Evolutionary conservation across 2,113 vertebrate species (phyloP).

Genomic region (Pica pica): DNA sequence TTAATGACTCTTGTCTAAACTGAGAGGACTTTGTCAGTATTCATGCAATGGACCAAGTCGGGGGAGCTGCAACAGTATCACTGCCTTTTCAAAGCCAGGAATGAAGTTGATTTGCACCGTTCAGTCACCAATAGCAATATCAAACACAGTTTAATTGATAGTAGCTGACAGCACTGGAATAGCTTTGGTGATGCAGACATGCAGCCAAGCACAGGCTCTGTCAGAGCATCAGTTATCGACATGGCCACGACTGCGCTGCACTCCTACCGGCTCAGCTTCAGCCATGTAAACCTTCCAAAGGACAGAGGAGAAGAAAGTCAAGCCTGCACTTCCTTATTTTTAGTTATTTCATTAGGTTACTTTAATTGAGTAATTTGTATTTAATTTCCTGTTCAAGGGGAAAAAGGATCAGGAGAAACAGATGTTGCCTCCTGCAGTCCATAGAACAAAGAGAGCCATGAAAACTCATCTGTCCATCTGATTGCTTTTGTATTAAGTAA

Average conservation of each 20-base stretch:
- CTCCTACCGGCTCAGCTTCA: neutral
- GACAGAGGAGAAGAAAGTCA: neutral
- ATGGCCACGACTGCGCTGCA: accelerated
- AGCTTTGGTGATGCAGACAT: neutral
- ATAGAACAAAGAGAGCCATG: neutral
- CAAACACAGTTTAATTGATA: neutral
- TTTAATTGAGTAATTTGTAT: slow-evolving; percentile 12
- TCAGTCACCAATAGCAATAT: neutral
- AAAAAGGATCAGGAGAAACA: neutral
- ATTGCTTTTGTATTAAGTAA: neutral
- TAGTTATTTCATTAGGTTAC: neutral
- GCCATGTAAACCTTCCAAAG: neutral
- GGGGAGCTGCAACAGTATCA: neutral
- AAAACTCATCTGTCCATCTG: neutral
- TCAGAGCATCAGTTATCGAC: accelerated
- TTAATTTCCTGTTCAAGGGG: slow-evolving; percentile 2
- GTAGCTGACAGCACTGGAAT: neutral
- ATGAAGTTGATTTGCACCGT: neutral
- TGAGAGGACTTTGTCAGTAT: neutral
- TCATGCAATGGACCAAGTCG: accelerated
- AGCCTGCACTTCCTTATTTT: neutral
- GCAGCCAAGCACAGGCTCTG: neutral
- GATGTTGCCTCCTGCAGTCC: neutral
- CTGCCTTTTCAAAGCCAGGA: neutral
- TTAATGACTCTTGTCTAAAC: neutral